These are phyloP conservation scores for Polyergus mexicanus DNA, from an alignment of 1,140 invertebrate species.

Conservation along the genomic window DNA sequence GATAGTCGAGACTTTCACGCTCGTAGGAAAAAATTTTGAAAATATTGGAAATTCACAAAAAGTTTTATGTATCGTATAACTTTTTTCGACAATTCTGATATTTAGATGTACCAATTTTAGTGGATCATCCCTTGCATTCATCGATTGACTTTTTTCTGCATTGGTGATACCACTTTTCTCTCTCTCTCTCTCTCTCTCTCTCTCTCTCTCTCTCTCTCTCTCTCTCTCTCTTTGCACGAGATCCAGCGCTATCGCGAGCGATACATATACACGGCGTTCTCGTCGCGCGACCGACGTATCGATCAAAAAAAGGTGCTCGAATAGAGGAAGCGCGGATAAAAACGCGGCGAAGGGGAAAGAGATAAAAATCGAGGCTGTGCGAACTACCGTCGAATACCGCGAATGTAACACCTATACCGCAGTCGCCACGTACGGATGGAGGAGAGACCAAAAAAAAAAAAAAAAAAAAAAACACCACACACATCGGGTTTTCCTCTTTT, in stretches of 20 bases:
- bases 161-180: slow-evolving; percentile 8
- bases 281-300: not conserved
- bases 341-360: not conserved
- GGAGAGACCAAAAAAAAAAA: not conserved
- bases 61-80: not conserved
- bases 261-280: slow-evolving; percentile 17
- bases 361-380: slow-evolving; percentile 37
- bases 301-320: slow-evolving; percentile 43
- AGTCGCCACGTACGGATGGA: slow-evolving; percentile 5
- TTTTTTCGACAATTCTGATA: not conserved
- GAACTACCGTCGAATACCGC: not conserved
- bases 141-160: slow-evolving; percentile 33
- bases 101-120: slow-evolving; percentile 41
- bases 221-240: slow-evolving; percentile 2
- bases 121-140: not conserved
- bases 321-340: slow-evolving; percentile 16
- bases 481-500: slow-evolving; percentile 18
- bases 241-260: slow-evolving; percentile 22
- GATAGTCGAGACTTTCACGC: not conserved
- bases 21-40: not conserved
- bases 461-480: not conserved
- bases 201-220: slow-evolving; percentile 1
- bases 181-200: not conserved
- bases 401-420: not conserved
- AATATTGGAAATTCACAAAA: slow-evolving; percentile 35